Percentiles rank a stretch among this genome's conserved stretches.
These are phyloP conservation scores for Calyptommatus sinebrachiatus DNA, from an alignment of 2,113 vertebrate species.

Conservation along the genomic window DNA sequence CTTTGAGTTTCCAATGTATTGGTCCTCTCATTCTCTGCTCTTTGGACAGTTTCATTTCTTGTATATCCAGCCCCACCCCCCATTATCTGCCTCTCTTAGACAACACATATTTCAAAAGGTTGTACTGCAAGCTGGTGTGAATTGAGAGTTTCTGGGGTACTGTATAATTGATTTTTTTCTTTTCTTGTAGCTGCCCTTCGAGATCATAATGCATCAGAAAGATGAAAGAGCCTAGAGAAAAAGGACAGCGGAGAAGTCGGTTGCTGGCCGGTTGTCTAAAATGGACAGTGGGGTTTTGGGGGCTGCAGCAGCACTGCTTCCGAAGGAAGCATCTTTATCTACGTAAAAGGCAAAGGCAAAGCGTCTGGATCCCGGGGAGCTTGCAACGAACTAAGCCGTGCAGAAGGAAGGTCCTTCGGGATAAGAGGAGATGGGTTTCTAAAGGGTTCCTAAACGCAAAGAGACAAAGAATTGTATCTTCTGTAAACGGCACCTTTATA, in stretches of 20 bases:
- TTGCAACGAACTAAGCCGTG: slow-evolving; percentile 37
- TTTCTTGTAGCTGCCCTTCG: slow-evolving; percentile 63
- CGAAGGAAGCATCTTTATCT: slow-evolving; percentile 58
- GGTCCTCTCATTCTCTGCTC: too few species aligned
- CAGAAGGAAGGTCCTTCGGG: slow-evolving; percentile 51
- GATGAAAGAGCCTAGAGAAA: slow-evolving; percentile 72
- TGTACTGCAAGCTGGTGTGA: slow-evolving; percentile 24
- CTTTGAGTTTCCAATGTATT: too few species aligned
- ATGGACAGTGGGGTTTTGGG: slow-evolving; percentile 65
- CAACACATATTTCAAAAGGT: slow-evolving; percentile 26
- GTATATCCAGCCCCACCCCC: too few species aligned
- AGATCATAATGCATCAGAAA: slow-evolving; percentile 77
- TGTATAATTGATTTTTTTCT: slow-evolving; percentile 36
- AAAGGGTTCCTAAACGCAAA: slow-evolving; percentile 52
- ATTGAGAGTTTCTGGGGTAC: slow-evolving; percentile 40
- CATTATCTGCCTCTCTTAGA: slow-evolving; percentile 8
- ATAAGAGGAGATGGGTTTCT: slow-evolving; percentile 53
- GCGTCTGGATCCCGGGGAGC: slow-evolving; percentile 14
- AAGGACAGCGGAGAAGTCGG: slow-evolving; percentile 61
- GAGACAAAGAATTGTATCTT: slow-evolving; percentile 27
- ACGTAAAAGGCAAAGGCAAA: slow-evolving; percentile 53
- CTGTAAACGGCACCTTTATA: slow-evolving; percentile 36
- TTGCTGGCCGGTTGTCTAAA: slow-evolving; percentile 60
- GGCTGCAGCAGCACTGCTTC: slow-evolving; percentile 64
- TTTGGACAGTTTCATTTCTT: too few species aligned